These are phyloP conservation scores for Meteorus colon DNA, from an alignment of 2,888 invertebrate genomes.

Conservation along the genomic window DNA sequence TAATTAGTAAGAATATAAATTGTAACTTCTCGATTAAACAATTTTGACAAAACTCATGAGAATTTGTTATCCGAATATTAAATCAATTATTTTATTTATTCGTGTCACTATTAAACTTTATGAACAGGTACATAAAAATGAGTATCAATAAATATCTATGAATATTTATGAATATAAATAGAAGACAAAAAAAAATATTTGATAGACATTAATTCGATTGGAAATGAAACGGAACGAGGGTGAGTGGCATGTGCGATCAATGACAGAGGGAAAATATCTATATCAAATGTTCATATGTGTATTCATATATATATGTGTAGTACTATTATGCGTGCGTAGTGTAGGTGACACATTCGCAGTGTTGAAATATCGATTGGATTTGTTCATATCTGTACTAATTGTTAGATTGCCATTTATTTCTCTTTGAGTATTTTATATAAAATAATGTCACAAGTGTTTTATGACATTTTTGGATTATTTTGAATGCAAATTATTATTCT, in stretches of 20 bases:
- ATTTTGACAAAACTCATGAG: too few species aligned
- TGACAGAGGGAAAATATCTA: constrained; percentile 11
- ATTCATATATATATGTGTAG: background rate
- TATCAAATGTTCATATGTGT: background rate
- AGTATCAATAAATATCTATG: background rate
- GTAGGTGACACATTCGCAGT: background rate
- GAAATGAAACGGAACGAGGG: constrained; percentile 32
- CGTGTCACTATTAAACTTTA: background rate
- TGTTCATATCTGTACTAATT: background rate
- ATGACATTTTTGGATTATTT: background rate
- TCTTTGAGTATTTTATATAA: background rate
- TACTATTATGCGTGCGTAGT: background rate
- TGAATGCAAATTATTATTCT: background rate
- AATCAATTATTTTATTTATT: background rate
- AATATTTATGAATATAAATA: constrained; percentile 11
- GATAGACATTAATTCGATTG: constrained; percentile 44
- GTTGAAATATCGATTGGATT: background rate
- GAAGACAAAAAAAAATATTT: constrained; percentile 33
- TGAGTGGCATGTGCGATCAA: constrained; percentile 36
- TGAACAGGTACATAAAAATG: background rate
- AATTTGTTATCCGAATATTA: too few species aligned
- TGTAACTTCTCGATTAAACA: too few species aligned
- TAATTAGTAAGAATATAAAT: too few species aligned
- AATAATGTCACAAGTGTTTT: background rate
- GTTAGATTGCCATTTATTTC: too few species aligned